phyloP scores from a whole-genome alignment of 1,140 invertebrate species.

The Trachymyrmex cornetzi region DNA sequence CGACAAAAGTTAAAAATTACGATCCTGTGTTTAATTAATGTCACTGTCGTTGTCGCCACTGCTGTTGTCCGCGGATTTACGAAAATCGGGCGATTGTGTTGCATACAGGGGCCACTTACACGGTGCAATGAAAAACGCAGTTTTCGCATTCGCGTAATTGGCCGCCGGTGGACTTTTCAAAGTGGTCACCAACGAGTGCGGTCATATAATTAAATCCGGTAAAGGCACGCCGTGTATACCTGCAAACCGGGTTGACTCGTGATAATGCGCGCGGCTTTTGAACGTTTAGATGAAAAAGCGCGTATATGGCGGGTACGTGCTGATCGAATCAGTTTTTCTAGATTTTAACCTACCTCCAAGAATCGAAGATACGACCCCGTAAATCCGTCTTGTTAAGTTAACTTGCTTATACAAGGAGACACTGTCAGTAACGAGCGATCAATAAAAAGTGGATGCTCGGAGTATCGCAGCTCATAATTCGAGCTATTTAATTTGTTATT shows the following conservation, averaged over 20 bases:
- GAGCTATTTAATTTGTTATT: background rate
- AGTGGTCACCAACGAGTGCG: slow-evolving; percentile 32
- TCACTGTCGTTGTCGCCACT: slow-evolving; percentile 40
- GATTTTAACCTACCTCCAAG: background rate
- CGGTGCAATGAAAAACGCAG: slow-evolving; percentile 64
- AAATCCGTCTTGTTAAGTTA: slow-evolving; percentile 54
- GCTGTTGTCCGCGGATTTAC: background rate
- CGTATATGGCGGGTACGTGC: slow-evolving; percentile 31
- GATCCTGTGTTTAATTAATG: slow-evolving; percentile 78
- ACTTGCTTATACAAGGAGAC: background rate
- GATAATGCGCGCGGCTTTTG: slow-evolving; percentile 52
- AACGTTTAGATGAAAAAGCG: slow-evolving; percentile 68
- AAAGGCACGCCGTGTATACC: slow-evolving; percentile 53
- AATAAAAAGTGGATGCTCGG: background rate
- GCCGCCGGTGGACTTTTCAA: slow-evolving; percentile 68
- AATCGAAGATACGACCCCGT: slow-evolving; percentile 15
- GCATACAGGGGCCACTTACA: slow-evolving; percentile 22
- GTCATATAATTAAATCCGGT: slow-evolving; percentile 71
- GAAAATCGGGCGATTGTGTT: slow-evolving; percentile 53
- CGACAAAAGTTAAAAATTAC: slow-evolving; percentile 73
- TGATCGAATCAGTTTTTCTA: slow-evolving; percentile 29
- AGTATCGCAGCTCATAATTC: background rate
- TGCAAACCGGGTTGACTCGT: slow-evolving; percentile 39
- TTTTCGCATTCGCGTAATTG: slow-evolving; percentile 69
- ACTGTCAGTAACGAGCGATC: background rate